Conservation (phyloP, 2,113 vertebrate genomes). For the Spilogale gracilis region DNA sequence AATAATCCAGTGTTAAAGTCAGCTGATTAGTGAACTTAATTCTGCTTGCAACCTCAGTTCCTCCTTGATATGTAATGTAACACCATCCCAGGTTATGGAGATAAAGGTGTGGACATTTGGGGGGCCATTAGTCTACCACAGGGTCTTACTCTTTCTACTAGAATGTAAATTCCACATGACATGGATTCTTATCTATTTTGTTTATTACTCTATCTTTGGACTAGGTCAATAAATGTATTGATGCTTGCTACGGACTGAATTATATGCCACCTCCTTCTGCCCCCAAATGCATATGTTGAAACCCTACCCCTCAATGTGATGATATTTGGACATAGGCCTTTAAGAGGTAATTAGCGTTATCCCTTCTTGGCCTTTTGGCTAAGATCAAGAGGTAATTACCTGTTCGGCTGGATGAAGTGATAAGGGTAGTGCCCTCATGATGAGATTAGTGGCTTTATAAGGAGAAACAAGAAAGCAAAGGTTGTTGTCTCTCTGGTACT, state of each 20-base stretch:
- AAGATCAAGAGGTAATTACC: background rate
- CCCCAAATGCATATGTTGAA: background rate
- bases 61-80: background rate
- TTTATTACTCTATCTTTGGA: background rate
- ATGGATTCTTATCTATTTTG: background rate
- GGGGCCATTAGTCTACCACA: background rate
- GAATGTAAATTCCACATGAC: background rate
- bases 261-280: background rate
- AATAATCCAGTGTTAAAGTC: background rate
- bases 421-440: background rate
- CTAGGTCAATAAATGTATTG: background rate
- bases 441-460: background rate
- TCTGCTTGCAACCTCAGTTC: background rate
- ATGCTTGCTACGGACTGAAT: background rate
- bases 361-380: too few relatives aligned
- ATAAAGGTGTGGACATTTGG: background rate
- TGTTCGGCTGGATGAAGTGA: background rate
- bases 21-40: constrained; percentile 13
- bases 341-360: background rate
- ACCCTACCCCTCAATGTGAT: background rate
- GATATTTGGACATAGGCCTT: background rate
- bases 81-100: background rate
- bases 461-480: background rate
- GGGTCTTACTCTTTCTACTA: background rate
- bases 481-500: background rate